phyloP scores from a whole-genome alignment of 30 jellyfish, hydroid and myxozoan species.

The Pseudorhiza aurosa region DNA sequence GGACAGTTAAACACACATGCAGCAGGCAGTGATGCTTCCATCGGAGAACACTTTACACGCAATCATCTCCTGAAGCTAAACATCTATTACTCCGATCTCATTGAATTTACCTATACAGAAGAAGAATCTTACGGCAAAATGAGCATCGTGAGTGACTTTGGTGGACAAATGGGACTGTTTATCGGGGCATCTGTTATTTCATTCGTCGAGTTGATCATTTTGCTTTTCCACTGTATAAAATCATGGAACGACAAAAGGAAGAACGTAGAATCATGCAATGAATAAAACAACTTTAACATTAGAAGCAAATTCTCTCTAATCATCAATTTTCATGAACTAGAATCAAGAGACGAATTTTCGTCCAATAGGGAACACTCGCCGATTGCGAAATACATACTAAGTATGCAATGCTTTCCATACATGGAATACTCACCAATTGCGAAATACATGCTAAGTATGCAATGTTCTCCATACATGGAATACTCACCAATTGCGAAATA shows the following conservation, averaged over 20 bases:
- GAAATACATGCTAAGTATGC: too few species aligned
- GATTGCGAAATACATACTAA: too few species aligned
- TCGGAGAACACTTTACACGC: background rate
- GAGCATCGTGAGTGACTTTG: constrained; percentile 38
- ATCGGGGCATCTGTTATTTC: constrained; percentile 60
- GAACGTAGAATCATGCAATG: too few species aligned
- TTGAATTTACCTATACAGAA: constrained; percentile 6
- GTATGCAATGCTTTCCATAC: too few species aligned
- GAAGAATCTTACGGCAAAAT: constrained; percentile 11
- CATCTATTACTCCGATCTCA: constrained; percentile 13
- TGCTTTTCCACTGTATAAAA: background rate
- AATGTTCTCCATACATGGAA: too few species aligned
- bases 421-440: too few species aligned
- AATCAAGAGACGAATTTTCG: too few species aligned
- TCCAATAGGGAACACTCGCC: too few species aligned
- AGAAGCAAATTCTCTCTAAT: too few species aligned
- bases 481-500: too few species aligned
- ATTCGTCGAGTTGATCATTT: constrained; percentile 22
- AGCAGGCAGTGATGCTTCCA: background rate
- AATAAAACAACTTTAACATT: too few species aligned
- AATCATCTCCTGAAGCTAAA: background rate
- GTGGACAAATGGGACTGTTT: constrained; percentile 71
- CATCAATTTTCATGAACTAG: too few species aligned
- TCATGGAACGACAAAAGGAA: background rate
- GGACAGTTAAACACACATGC: background rate